Evolutionary conservation across 2,113 vertebrate genomes (phyloP), one percentile per base, ranked within the genome.

Genomic region (Phylloscopus trochilus): DNA sequence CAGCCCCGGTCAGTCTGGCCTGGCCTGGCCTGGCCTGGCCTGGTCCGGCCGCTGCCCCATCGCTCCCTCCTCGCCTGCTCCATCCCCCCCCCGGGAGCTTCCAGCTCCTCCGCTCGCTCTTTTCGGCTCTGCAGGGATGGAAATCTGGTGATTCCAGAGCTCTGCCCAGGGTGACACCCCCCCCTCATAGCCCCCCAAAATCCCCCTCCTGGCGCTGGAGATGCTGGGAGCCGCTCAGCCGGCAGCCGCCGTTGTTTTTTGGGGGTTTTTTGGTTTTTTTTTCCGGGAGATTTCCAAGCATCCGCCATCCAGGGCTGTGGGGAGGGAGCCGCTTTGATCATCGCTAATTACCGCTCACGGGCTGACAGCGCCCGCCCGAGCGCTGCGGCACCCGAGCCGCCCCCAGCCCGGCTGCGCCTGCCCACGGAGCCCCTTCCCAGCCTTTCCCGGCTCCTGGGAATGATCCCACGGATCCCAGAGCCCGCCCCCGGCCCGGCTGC

Each of bases 141-240:
- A 39, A 39, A 39, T 39, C 37, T 39, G 37, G 37, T 39, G 37
- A 39, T 39, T n/a, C n/a, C 39, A 39, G 56, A 47, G 16, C 33
- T 3, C 21, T 0, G 2, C n/a, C n/a, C n/a, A n/a, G n/a, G n/a
- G n/a, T n/a, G 18, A 2, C 4, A 0, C 4, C 11, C 0, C 72
- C 24, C 12, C 8, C 22, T 15, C 26, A 4, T 18, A 67, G 6
- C 8, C 4, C 43, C 39, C 8, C 39, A 3, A 26, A 6, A n/a
- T 9, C 56, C 9, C 24, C 31, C 60, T 30, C 11, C 4, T 4
- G 56, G 30, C 15, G 18, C 62, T 26, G 70, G 37, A 21, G 47
- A 13, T 20, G 30, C 79, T 3, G 30, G 47, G 30, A 85, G 39
- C 33, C 15, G 77, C 63, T 41, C 58, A 22, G 24, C 19, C 56